Base-by-base conservation (phyloP, 2,797 vertebrate genomes). In the Pempheris klunzingeri region DNA sequence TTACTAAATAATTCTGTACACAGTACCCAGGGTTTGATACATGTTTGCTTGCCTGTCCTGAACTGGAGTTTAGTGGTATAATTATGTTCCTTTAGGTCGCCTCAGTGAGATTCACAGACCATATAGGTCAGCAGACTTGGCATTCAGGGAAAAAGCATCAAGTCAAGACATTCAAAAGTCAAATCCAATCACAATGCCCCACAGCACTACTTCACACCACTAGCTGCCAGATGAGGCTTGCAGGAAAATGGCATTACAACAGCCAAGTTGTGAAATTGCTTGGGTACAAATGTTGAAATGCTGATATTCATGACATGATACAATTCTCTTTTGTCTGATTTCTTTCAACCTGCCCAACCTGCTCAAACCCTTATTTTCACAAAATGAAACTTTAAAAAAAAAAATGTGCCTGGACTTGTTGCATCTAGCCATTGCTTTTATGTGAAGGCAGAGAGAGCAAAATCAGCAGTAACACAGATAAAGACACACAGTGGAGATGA, bases 81-180 rank as follows among this genome's bases (percentile, higher is more conserved):
- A 68, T 71, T 36, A 14, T 53, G 44, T 30, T 66, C 8, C 9
- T 75, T 59, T 58, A 30, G 15, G 3, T 69, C 30, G 66, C 44
- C 44, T 70, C 24, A n/a, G 38, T 14, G 20, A 49, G 32, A 71
- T 53, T 57, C 20, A 53, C 22, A 71, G 12, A 46, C 26, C 12
- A 55, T 7, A 50, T n/a, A 41, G 24, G 11, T 43, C 20, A 52
- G 34, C 15, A 78, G 64, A 71, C 58, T 43, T 67, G 26, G 41
- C 46, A 53, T 65, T 80, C 30, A 64, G 17, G 10, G 61, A 36
- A 77, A 58, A 62, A 68, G 49, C 36, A 65, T 64, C n/a, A 65
- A 49, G 41, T 79, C 39, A 32, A 61, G 62, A 57, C 68, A 64
- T 65, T 82, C 50, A 77, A 77, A 82, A 74, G 69, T 54, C 67